Evolutionary conservation across 2,888 invertebrate genomes (phyloP).

Genomic region (Ennomos fuscantarius): DNA sequence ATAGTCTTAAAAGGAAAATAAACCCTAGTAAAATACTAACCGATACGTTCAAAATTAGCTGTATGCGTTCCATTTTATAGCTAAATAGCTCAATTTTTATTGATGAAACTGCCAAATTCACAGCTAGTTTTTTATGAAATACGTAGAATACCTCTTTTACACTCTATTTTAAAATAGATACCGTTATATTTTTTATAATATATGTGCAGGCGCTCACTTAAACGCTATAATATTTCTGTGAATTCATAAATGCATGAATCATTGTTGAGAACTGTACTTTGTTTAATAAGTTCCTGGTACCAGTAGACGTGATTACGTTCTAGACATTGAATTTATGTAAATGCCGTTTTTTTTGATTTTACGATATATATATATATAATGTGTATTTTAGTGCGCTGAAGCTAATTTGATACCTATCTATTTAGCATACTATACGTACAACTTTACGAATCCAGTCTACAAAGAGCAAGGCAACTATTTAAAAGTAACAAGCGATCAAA

Average conservation of each 20-base stretch:
- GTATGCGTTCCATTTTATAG: too few species aligned
- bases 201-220: slow-evolving; percentile 8
- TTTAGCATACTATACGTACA: slow-evolving; percentile 8
- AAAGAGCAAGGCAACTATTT: slow-evolving; percentile 10
- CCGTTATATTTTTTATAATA: slow-evolving; percentile 16
- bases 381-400: slow-evolving; percentile 1
- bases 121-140: too few species aligned
- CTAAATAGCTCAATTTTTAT: too few species aligned
- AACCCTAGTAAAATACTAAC: too few species aligned
- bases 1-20: slow-evolving; percentile 2
- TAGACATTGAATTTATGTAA: slow-evolving; percentile 36
- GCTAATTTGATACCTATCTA: slow-evolving; percentile 7
- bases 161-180: background rate
- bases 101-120: too few species aligned
- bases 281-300: slow-evolving; percentile 35
- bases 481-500: slow-evolving; percentile 12
- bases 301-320: slow-evolving; percentile 26
- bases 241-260: slow-evolving; percentile 26
- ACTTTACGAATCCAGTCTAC: slow-evolving; percentile 5
- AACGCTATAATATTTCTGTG: slow-evolving; percentile 12
- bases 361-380: background rate
- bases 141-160: too few species aligned
- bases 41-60: too few species aligned
- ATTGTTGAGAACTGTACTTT: slow-evolving; percentile 16
- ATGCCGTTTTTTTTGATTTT: slow-evolving; percentile 20